Base-by-base conservation (phyloP, 2,888 invertebrate species). In the Drosophila planitibia region DNA sequence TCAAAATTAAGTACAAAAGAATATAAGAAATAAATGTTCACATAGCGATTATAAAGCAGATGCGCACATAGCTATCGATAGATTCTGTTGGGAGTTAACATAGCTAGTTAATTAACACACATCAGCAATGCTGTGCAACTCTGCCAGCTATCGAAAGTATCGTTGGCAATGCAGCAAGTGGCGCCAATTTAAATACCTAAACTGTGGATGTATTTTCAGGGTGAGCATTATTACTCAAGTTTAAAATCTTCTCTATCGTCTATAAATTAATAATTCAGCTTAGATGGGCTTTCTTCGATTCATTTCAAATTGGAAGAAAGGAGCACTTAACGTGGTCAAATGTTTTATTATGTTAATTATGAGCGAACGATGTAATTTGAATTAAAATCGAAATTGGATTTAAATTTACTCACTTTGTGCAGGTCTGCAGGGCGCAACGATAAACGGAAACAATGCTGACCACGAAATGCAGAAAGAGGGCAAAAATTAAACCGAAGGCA, bases 391-490 rank as follows among this genome's bases (percentile, higher is more conserved):
- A 47, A 47, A 25, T 16, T 25, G 25, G 25, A 47, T 47, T 16
- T 53, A 1, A 54, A 25, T 55, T 22, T 74, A 89, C 93, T 93
- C 78, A 93, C 93, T 92, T 93, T 69, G 92, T 91, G 76, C 93
- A 93, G 33, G 93, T 88, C 76, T 92, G 91, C 51, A 92, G 79
- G 32, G 93, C 93, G 61, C 93, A 92, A 60, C 93, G 91, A 73
- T 93, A 93, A 22, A 93, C 93, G 0, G 93, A 93, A 32, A 92
- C 89, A 60, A 93, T 91, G 79, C 93, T 93, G 25, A 93, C 91
- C 37, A 93, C 85, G 58, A 93, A 92, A 78, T 93, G 93, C 55
- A 93, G 71, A 72, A 92, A 91, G 16, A 93, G 82, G 7, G 92
- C 84, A 64, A 93, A 92, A 60, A 93, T 91, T 61, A 93, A 75